Percentiles rank a stretch among this genome's conserved stretches.
These are phyloP conservation scores for Aplodontia rufa DNA, from an alignment of 2,113 vertebrate species.

Conservation along the genomic window DNA sequence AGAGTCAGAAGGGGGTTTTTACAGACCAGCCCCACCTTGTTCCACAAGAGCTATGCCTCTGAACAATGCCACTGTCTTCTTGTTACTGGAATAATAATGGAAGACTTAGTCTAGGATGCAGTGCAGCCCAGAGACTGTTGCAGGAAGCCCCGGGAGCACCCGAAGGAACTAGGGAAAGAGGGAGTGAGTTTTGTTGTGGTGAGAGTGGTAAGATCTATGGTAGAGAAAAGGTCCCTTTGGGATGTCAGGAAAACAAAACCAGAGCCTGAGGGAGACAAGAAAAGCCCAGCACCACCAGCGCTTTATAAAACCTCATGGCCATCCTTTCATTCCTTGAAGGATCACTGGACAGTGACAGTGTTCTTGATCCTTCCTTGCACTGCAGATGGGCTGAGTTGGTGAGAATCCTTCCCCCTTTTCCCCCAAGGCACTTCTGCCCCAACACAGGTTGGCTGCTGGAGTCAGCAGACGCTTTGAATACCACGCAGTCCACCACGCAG, in stretches of 20 bases:
- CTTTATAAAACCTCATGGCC: background rate
- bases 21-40: background rate
- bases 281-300: background rate
- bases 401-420: background rate
- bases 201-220: background rate
- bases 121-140: background rate
- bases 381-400: background rate
- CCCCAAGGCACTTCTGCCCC: background rate
- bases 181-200: background rate
- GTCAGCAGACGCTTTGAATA: background rate
- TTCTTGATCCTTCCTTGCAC: background rate
- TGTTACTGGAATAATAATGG: background rate
- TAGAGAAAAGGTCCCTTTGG: background rate
- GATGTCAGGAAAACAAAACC: background rate
- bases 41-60: background rate
- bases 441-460: background rate
- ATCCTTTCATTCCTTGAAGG: background rate
- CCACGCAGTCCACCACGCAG: background rate
- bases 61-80: background rate
- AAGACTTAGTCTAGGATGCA: background rate
- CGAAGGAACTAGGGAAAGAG: background rate
- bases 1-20: background rate
- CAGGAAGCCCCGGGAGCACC: background rate
- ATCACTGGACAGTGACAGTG: background rate
- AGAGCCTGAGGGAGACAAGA: background rate